Base-by-base conservation (phyloP, 2,888 invertebrate species). In the Pinctada fucata region DNA sequence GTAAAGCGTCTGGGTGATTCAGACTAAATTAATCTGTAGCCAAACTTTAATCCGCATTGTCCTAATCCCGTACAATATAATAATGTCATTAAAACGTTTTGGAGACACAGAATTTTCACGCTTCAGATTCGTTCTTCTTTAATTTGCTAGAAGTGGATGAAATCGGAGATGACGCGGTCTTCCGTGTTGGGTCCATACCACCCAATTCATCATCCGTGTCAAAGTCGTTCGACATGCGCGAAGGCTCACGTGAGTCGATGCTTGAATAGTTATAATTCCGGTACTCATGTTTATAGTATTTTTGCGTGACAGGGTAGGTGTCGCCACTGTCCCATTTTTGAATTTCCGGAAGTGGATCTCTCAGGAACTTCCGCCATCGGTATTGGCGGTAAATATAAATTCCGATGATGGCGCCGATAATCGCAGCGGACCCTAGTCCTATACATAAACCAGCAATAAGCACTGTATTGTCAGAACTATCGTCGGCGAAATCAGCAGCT, bases 231-330 rank as follows among this genome's bases (percentile, higher is more conserved):
- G 70, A 76, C 65, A 71, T 70, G 50, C 71, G 76, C 45, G 76
- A 76, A 10, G 76, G 76, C 4, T 52, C 31, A 3, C 64, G 64
- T 13, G 51, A 45, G 1, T 71, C 71, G 3, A 72, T 48, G 52
- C 66, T 72, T 16, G 58, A 51, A 58, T 77, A 77, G 6, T 51
- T 52, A n/a, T 50, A 51, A 16, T 65, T 67, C 6, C 63, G 64
- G 58, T 77, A 85, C 78, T 72, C 81, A 10, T 79, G 77, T 73
- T 84, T 85, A 78, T 86, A 86, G 76, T 86, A 86, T 50, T 83
- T 75, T 68, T 80, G 80, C 5, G 86, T 86, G 13, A 86, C 82
- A 0, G 86, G 86, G 67, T 86, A 86, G 8, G 82, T 77, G n/a
- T 75, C 79, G 10, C 80, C 78, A 45, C 72, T 58, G 13, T 78